These are phyloP conservation scores for Anthonomus grandis DNA, from an alignment of 1,140 invertebrate species.

Conservation along the genomic window DNA sequence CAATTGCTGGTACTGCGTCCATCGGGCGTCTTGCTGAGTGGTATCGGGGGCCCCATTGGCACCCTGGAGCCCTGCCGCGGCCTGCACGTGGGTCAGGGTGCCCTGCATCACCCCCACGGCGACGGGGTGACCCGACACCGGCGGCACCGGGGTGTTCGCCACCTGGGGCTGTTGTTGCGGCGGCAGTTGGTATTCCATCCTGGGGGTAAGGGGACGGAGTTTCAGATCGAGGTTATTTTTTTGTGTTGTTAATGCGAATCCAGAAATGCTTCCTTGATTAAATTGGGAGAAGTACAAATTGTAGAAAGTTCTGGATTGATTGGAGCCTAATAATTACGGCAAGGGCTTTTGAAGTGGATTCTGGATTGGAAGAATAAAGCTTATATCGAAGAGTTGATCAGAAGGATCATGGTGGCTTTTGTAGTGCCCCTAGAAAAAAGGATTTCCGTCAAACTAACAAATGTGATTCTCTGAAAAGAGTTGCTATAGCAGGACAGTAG, in stretches of 20 bases:
- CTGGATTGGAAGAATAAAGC: too few species aligned
- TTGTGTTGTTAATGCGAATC: neutral
- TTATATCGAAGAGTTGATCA: too few species aligned
- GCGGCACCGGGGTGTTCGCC: constrained; percentile 30
- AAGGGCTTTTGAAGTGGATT: too few species aligned
- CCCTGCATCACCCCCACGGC: constrained; percentile 48
- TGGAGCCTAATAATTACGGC: too few species aligned
- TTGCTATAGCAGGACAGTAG: too few species aligned
- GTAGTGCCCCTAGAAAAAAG: too few species aligned
- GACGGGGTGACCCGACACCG: constrained; percentile 40
- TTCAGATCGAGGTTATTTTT: constrained; percentile 16
- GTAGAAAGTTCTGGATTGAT: too few species aligned
- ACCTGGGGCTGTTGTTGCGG: constrained; percentile 42
- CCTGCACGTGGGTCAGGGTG: constrained; percentile 47
- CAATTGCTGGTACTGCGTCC: constrained; percentile 58
- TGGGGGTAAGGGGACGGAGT: constrained; percentile 29
- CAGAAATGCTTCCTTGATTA: neutral
- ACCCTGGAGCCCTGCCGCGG: constrained; percentile 48
- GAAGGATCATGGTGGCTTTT: too few species aligned
- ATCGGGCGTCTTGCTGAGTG: constrained; percentile 52
- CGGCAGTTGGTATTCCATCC: constrained; percentile 53
- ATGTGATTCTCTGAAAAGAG: too few species aligned
- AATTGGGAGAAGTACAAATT: neutral
- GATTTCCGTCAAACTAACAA: too few species aligned
- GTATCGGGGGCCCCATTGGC: constrained; percentile 50